phyloP scores from a whole-genome alignment of 2,888 invertebrate genomes.

The Lymantria dispar region DNA sequence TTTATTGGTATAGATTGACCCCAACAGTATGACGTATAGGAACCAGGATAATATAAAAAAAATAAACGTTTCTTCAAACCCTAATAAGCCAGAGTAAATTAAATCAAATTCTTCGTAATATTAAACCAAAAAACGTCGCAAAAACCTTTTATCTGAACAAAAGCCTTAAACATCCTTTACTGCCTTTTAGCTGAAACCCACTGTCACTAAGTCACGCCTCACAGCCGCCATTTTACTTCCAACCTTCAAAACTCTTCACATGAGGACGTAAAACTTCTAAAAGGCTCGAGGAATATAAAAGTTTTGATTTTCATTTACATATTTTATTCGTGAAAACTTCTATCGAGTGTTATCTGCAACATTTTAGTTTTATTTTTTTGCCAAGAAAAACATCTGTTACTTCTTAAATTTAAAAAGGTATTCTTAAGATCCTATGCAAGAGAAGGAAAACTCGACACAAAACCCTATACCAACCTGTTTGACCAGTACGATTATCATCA shows the following conservation, averaged over 20 bases:
- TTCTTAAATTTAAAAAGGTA: background rate
- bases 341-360: constrained; percentile 1
- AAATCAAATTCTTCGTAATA: background rate
- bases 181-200: constrained; percentile 17
- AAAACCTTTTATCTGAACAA: constrained; percentile 14
- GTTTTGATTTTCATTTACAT: constrained; percentile 16
- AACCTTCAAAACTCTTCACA: constrained; percentile 15
- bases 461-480: no score
- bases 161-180: constrained; percentile 29
- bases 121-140: background rate
- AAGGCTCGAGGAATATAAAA: constrained; percentile 19
- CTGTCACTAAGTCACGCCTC: constrained; percentile 6
- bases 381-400: constrained; percentile 4
- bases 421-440: no score
- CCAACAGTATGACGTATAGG: no score
- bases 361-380: constrained; percentile 6
- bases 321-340: constrained; percentile 3
- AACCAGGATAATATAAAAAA: no score
- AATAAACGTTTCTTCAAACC: background rate
- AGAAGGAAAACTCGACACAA: no score
- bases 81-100: background rate
- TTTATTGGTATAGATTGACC: no score
- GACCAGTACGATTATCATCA: no score
- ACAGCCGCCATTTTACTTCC: constrained; percentile 24
- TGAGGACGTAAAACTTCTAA: constrained; percentile 23